phyloP scores from a whole-genome alignment of 1,140 invertebrate species.

The Venustaconcha ellipsiformis region DNA sequence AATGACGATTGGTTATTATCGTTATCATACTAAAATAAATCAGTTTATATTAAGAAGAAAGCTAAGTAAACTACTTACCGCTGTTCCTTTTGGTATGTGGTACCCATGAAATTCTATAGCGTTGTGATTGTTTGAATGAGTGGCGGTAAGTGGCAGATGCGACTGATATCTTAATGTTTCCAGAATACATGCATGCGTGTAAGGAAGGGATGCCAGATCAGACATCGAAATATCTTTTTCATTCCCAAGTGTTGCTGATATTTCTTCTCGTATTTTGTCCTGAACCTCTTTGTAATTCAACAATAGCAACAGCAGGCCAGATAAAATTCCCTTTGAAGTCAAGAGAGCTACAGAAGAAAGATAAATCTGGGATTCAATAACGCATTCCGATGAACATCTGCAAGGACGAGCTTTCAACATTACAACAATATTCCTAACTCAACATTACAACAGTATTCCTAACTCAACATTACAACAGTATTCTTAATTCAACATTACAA shows the following conservation, averaged over 20 bases:
- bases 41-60: too few relatives aligned
- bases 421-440: too few relatives aligned
- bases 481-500: too few relatives aligned
- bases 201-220: constrained; percentile 15
- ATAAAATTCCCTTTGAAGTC: constrained; percentile 30
- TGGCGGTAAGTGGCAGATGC: constrained; percentile 10
- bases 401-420: too few relatives aligned
- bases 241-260: constrained; percentile 24
- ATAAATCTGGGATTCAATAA: too few relatives aligned
- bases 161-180: constrained; percentile 15
- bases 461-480: too few relatives aligned
- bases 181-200: constrained; percentile 18
- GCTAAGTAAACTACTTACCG: neutral
- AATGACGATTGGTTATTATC: too few relatives aligned
- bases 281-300: constrained; percentile 63
- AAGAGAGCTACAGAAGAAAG: constrained; percentile 16
- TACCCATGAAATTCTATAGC: constrained; percentile 18
- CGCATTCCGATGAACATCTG: too few relatives aligned
- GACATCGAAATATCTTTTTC: neutral
- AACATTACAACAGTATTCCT: too few relatives aligned
- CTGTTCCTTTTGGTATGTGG: constrained; percentile 16
- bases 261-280: constrained; percentile 33
- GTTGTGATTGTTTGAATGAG: constrained; percentile 6
- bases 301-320: constrained; percentile 23
- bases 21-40: too few relatives aligned